Base-by-base conservation (phyloP, 2,113 vertebrate genomes). In the Cebidichthys violaceus region DNA sequence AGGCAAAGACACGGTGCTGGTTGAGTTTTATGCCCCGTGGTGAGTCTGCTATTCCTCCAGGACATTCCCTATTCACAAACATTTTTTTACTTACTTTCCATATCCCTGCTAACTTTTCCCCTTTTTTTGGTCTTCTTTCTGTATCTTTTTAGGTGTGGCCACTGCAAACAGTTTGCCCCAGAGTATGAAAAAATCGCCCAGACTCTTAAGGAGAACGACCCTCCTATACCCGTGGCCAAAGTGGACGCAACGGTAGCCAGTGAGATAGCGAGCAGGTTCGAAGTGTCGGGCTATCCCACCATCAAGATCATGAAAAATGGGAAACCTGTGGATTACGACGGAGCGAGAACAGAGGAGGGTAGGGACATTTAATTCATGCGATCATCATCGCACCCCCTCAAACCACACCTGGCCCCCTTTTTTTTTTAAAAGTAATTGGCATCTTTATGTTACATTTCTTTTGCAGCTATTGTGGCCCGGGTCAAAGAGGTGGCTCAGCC, bases 21-120 rank as follows among this genome's bases (percentile, higher is more conserved):
- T 99, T 60, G 98, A 99, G 92, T 99, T 99, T 89, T 99, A 99
- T 0, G 98, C 98, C 0, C 98, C 98, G 0, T 99, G 98, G 98
- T 99, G 81, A 75, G 95, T 88, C 35, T 13, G 11, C 20, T 4
- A 15, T n/a, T 69, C 41, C 22, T 33, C 15, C 31, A 7, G 9
- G 1, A 29, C 5, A 2, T n/a, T 70, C 10, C 1, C 2, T 15
- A 47, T 47, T 71, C 10, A 47, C 29, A 39, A 2, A 55, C 27
- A 47, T 22, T 31, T 9, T 22, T 31, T 9, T 29, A 2, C 33
- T 41, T 9, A 22, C 18, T 59, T n/a, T 29, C 17, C 13, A 39
- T 27, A 29, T 66, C 37, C 9, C 43, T 39, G 31, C 33, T 43
- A 20, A 47, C 20, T 10, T 70, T 24, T 1, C 2, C 31, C 2